These are phyloP conservation scores for Ictalurus punctatus DNA, from an alignment of 2,113 vertebrate species.

Conservation along the genomic window DNA sequence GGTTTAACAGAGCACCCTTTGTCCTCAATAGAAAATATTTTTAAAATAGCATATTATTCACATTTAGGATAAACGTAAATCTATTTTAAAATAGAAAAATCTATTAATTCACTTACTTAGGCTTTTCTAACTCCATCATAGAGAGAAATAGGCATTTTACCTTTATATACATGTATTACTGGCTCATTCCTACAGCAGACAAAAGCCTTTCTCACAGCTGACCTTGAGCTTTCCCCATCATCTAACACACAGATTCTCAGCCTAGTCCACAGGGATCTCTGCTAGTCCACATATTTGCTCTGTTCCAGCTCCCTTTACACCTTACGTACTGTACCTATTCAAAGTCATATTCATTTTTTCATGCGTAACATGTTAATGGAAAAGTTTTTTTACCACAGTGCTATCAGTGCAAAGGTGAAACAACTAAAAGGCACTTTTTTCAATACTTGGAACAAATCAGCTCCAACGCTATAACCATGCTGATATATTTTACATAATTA, in stretches of 20 bases:
- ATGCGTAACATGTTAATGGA: background rate
- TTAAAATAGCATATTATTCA: background rate
- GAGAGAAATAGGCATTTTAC: background rate
- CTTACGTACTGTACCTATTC: constrained; percentile 10
- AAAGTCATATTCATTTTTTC: background rate
- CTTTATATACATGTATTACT: background rate
- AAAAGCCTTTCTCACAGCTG: constrained; percentile 2
- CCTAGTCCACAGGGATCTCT: constrained; percentile 20
- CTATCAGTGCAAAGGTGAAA: background rate
- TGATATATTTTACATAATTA: constrained; percentile 16
- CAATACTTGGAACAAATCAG: background rate
- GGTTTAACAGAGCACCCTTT: background rate
- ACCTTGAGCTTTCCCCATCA: constrained; percentile 21
- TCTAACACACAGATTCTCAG: constrained; percentile 27
- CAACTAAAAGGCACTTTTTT: background rate
- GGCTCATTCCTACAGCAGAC: background rate
- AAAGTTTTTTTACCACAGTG: background rate
- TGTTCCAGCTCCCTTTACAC: constrained; percentile 29
- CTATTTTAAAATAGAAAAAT: background rate
- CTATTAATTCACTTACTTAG: background rate
- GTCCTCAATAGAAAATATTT: background rate
- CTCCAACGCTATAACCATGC: background rate
- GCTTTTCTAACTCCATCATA: background rate
- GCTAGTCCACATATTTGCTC: constrained; percentile 23
- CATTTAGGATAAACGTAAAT: background rate